A percentile compares a stretch with the other conserved stretches of the same genome.
These are phyloP conservation scores for Alouatta palliata DNA, from an alignment of 2,113 vertebrate genomes.

Conservation along the genomic window DNA sequence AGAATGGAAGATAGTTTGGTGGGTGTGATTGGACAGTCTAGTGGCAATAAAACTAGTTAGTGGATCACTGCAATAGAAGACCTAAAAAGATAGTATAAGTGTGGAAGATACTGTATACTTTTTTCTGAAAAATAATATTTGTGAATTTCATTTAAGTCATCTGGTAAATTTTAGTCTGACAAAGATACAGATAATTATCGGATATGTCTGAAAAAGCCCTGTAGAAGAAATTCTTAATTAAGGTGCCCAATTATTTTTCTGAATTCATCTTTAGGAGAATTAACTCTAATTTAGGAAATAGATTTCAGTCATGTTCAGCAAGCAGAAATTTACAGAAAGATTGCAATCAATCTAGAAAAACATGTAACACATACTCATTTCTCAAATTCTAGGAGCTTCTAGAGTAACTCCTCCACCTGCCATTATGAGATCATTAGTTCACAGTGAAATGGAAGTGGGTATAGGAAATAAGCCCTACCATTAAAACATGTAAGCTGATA, in stretches of 20 bases:
- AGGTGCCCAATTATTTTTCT: slow-evolving; percentile 19
- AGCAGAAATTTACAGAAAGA: background rate
- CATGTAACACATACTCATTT: background rate
- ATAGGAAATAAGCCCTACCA: background rate
- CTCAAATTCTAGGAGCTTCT: background rate
- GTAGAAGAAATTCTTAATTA: background rate
- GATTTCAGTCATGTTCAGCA: background rate
- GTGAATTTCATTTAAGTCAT: background rate
- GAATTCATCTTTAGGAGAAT: background rate
- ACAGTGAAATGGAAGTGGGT: background rate
- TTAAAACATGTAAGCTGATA: background rate
- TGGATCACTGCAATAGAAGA: background rate
- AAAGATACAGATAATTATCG: background rate
- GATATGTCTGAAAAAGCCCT: background rate
- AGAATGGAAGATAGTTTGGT: background rate
- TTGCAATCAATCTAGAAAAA: background rate
- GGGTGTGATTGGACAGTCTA: background rate
- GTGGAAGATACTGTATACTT: background rate
- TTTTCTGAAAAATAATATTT: background rate
- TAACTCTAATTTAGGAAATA: slow-evolving; percentile 2
- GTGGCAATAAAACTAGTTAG: background rate
- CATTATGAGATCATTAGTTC: background rate
- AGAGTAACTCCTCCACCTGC: background rate
- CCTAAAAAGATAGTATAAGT: background rate
- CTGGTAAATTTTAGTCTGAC: background rate